phyloP scores from a whole-genome alignment of 2,113 vertebrate species.

The Clarias magur region DNA sequence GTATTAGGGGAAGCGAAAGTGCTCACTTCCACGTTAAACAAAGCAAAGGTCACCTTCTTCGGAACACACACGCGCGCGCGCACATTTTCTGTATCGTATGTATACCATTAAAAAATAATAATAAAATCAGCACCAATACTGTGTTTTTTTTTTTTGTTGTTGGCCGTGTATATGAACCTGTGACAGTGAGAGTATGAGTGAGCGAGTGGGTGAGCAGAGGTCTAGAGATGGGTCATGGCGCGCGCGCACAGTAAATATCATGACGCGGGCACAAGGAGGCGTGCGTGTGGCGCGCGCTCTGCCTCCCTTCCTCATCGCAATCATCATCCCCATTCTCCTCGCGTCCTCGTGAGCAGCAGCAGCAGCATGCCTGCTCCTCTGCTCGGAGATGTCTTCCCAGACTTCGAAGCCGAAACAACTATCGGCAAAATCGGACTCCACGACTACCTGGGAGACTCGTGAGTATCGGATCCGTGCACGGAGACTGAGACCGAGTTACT shows the following conservation, averaged over 20 bases:
- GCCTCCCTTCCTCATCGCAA: neutral
- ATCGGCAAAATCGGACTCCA: slow-evolving; percentile 81
- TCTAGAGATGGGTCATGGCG: neutral
- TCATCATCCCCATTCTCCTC: neutral
- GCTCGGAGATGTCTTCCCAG: slow-evolving; percentile 84
- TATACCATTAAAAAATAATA: too few relatives aligned
- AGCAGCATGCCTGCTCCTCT: slow-evolving; percentile 80
- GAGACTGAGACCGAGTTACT: neutral
- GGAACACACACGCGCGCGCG: too few relatives aligned
- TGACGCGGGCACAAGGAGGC: neutral
- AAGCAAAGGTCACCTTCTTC: too few relatives aligned
- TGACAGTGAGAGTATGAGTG: too few relatives aligned
- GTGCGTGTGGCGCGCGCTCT: neutral
- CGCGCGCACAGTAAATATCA: neutral
- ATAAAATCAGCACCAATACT: too few relatives aligned
- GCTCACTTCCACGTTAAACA: too few relatives aligned
- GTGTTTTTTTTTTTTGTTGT: too few relatives aligned
- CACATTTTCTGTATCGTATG: too few relatives aligned
- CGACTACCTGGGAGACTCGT: slow-evolving; percentile 86
- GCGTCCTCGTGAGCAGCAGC: neutral
- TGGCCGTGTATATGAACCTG: too few relatives aligned
- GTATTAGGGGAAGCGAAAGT: too few relatives aligned
- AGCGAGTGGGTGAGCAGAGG: too few relatives aligned
- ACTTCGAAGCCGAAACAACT: slow-evolving; percentile 89
- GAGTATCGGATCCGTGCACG: slow-evolving; percentile 61